Base-by-base conservation (phyloP, 2,113 vertebrate genomes). In the Enhydra lutris region DNA sequence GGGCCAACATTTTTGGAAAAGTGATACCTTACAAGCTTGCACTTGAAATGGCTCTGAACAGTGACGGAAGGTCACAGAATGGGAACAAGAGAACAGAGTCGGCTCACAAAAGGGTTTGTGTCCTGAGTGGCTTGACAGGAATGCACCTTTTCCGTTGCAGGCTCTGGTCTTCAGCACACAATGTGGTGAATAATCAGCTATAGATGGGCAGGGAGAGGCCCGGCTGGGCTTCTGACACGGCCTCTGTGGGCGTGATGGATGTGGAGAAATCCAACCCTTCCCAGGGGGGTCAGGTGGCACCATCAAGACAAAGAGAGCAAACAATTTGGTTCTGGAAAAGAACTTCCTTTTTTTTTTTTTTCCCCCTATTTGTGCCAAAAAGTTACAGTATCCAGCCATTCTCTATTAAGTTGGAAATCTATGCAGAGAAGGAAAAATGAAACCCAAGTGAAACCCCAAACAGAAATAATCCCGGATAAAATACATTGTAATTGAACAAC, bases 181-280 rank as follows among this genome's bases (percentile, higher is more conserved):
- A 99, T 99, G 98, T 98, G 98, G 99, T 99, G 98, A 99, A 99
- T 99, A 99, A 79, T 99, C 99, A 99, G 99, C 99, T 99, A 99
- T 98, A 99, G 99, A 99, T 98, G 99, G 99, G 98, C 99, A 99
- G 94, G 98, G 98, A 97, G 99, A 98, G 97, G 98, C 98, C 98
- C 97, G 98, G 98, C 97, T 4, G 84, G 98, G 98, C 98, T 99
- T 98, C 97, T 99, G 98, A 99, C 99, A 99, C 94, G 97, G 97
- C 98, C 97, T 99, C 98, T 98, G 99, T 98, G 97, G 93, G 98
- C 98, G 98, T 99, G 99, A 99, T 99, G 99, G 99, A 99, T 99
- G 99, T 98, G 96, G 93, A 98, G 99, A 99, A 99, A 99, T 98
- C 96, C 99, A 99, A 99, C 99, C 99, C 99, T 98, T 98, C 97